These are phyloP conservation scores for Polypedilum pembai DNA, from an alignment of 1,140 invertebrate species.

Conservation along the genomic window DNA sequence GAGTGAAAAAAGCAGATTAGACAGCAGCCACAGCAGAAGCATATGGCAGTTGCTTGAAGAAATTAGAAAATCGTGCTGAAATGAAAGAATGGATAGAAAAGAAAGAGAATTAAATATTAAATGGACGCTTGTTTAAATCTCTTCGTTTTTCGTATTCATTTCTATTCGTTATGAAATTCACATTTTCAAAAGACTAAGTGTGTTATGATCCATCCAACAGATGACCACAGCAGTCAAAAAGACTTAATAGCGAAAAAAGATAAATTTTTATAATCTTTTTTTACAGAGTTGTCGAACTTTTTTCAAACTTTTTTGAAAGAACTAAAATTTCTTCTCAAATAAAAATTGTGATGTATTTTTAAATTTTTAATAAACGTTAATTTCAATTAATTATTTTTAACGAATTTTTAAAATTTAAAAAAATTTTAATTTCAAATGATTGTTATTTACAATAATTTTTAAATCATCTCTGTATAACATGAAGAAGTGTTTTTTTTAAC, in stretches of 20 bases:
- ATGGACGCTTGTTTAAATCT: not conserved
- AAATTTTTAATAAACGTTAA: too few relatives aligned
- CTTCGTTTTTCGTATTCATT: not conserved
- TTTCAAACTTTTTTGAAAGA: too few relatives aligned
- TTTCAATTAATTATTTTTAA: too few relatives aligned
- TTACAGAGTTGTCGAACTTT: too few relatives aligned
- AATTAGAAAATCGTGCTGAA: conserved; percentile 18
- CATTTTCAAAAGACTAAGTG: not conserved
- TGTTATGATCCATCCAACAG: conserved; percentile 1
- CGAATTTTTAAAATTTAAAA: too few relatives aligned
- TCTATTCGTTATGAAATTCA: conserved; percentile 13
- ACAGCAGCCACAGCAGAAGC: not conserved
- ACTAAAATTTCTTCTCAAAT: too few relatives aligned
- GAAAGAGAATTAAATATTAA: not conserved
- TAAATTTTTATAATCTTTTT: too few relatives aligned
- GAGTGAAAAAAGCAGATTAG: not conserved
- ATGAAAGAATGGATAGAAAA: not conserved
- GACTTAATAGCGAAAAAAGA: not conserved
- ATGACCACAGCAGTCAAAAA: not conserved
- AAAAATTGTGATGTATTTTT: too few relatives aligned
- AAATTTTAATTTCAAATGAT: too few relatives aligned
- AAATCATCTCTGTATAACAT: too few relatives aligned
- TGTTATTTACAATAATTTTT: too few relatives aligned
- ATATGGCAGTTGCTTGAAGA: not conserved
- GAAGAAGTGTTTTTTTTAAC: too few relatives aligned